These are phyloP conservation scores for Mallotus villosus DNA, from an alignment of 2,797 vertebrate species.

Conservation along the genomic window DNA sequence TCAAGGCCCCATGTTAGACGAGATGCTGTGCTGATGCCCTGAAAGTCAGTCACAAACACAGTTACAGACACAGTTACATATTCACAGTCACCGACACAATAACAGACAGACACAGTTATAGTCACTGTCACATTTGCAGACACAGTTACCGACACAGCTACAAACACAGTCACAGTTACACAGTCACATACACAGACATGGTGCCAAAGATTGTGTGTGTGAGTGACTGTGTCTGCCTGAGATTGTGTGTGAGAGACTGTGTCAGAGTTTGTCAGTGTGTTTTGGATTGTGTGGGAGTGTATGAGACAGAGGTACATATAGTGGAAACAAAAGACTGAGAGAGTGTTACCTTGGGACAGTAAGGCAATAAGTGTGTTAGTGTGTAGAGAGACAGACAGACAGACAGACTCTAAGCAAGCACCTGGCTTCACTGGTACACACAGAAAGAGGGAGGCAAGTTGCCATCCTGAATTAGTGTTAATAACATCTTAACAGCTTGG, in stretches of 20 bases:
- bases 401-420: not conserved
- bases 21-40: not conserved
- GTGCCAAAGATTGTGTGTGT: not conserved
- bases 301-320: no score
- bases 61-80: no score
- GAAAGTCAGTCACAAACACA: not conserved
- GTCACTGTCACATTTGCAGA: no score
- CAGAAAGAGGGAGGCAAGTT: no score
- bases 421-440: not conserved
- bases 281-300: no score
- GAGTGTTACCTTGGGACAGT: no score
- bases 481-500: not conserved
- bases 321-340: no score
- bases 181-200: not conserved
- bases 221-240: not conserved
- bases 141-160: no score
- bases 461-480: constrained; percentile 5
- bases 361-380: not conserved
- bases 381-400: not conserved
- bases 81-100: no score
- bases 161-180: not conserved
- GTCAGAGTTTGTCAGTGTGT: no score
- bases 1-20: not conserved
- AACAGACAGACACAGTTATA: no score
- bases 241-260: not conserved